Evolutionary conservation across 2,888 invertebrate species (phyloP), one percentile per base, ranked within the genome.

Genomic region (Trissoscelio sp.): DNA sequence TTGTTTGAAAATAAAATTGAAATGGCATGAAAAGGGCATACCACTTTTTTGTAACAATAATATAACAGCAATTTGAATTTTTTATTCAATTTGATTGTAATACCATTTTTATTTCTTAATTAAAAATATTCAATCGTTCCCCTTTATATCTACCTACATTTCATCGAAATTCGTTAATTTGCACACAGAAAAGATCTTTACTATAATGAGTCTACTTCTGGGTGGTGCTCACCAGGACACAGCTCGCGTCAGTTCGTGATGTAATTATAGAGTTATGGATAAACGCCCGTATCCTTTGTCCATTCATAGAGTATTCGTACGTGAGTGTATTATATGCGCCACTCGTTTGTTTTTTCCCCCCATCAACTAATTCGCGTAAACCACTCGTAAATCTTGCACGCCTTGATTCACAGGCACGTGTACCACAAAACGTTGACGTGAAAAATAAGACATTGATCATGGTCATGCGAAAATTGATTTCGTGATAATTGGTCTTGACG

Each of bases 211-310:
- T 75, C 62, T 79, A 70, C 83, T 81, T 46, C 81, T 81, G 83
- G 83, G 83, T 83, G 83, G 81, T 70, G 66, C 55, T 42, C 24
- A 24, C 67, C 57, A 55, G 74, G 74, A 81, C 62, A 24, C 42
- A 75, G 83, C 81, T 79, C 81, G 77, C 83, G 83, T 79, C 74
- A 51, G 74, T 73, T 75, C 67, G 62, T 72, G 73, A 72, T 79
- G 79, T 81, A 83, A 84, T 83, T 83, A 84, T 79, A 84, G 82
- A 84, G 77, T 81, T 83, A 81, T 81, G 81, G 73, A 80, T 83
- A 81, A 81, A 79, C 82, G 70, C 74, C 79, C 79, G 79, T 77
- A 78, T 72, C 70, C 58, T 78, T 46, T 66, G 62, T 48, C 57
- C 64, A 64, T 64, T 78, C 78, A 60, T 37, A 74, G 74, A n/a